These are phyloP conservation scores for Cryptus viduatorius DNA, from an alignment of 2,888 invertebrate species.

Conservation along the genomic window DNA sequence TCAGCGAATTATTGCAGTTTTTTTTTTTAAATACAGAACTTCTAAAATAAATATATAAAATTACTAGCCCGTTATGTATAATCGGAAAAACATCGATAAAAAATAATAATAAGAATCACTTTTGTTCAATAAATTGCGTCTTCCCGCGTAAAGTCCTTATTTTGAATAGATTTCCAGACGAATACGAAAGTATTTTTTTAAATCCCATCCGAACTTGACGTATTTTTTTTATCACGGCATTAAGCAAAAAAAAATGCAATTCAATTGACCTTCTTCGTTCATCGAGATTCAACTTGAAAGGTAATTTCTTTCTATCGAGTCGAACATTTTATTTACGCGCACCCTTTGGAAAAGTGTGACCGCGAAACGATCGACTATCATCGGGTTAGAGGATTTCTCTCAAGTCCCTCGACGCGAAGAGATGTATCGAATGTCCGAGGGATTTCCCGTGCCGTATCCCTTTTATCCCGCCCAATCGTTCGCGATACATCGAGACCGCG, in stretches of 20 bases:
- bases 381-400: slow-evolving; percentile 27
- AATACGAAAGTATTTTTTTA: background rate
- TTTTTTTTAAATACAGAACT: too few relatives aligned
- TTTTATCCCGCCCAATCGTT: slow-evolving; percentile 84
- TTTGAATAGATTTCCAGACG: too few relatives aligned
- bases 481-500: slow-evolving; percentile 80
- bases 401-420: slow-evolving; percentile 70
- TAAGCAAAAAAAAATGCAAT: background rate
- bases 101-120: too few relatives aligned
- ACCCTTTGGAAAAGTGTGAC: slow-evolving; percentile 47
- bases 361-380: slow-evolving; percentile 62
- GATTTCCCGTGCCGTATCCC: slow-evolving; percentile 76
- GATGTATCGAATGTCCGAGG: slow-evolving; percentile 77
- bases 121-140: too few relatives aligned
- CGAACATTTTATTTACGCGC: slow-evolving; percentile 28
- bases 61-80: too few relatives aligned
- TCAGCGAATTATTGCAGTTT: too few relatives aligned
- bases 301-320: background rate
- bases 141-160: too few relatives aligned
- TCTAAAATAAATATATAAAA: too few relatives aligned
- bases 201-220: too few relatives aligned
- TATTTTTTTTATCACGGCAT: background rate
- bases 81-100: too few relatives aligned
- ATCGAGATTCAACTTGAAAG: background rate
- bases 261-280: background rate